Evolutionary conservation across 2,888 invertebrate species (phyloP).

Genomic region (Torymus texanus): DNA sequence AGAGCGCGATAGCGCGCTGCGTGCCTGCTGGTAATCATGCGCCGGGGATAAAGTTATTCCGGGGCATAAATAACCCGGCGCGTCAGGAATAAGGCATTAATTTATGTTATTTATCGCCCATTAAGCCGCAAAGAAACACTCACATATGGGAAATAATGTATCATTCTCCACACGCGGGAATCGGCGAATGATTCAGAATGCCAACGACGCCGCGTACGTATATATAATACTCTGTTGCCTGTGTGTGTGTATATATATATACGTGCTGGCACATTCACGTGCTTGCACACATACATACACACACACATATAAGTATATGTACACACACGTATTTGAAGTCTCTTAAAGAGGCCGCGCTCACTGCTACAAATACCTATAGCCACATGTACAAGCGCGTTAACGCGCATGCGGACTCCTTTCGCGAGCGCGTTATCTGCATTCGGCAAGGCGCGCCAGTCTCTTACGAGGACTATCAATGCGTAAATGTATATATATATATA

Average conservation of each 20-base stretch:
- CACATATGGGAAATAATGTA: constrained; percentile 74
- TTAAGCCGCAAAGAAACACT: constrained; percentile 74
- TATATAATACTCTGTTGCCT: too few species aligned
- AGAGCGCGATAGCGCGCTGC: constrained; percentile 65
- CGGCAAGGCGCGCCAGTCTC: not conserved
- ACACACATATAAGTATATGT: not conserved
- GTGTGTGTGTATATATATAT: too few species aligned
- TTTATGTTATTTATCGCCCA: constrained; percentile 75
- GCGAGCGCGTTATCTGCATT: constrained; percentile 28
- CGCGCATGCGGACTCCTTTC: not conserved
- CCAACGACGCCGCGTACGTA: constrained; percentile 40
- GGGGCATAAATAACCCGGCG: constrained; percentile 73
- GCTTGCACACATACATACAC: too few species aligned
- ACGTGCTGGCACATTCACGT: too few species aligned
- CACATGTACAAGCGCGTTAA: constrained; percentile 4
- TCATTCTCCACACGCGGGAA: constrained; percentile 73
- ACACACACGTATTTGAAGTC: constrained; percentile 5
- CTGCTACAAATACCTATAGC: not conserved
- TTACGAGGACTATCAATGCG: constrained; percentile 34
- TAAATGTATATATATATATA: not conserved
- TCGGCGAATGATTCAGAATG: constrained; percentile 69
- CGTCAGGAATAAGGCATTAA: constrained; percentile 74
- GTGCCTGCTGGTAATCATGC: constrained; percentile 74
- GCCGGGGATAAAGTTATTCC: constrained; percentile 74
- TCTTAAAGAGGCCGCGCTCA: constrained; percentile 43